Percentiles rank a stretch among this genome's conserved stretches.
Evolutionary conservation across 2,797 vertebrate genomes (phyloP).

Genomic region (Chaetodon trifasciatus): DNA sequence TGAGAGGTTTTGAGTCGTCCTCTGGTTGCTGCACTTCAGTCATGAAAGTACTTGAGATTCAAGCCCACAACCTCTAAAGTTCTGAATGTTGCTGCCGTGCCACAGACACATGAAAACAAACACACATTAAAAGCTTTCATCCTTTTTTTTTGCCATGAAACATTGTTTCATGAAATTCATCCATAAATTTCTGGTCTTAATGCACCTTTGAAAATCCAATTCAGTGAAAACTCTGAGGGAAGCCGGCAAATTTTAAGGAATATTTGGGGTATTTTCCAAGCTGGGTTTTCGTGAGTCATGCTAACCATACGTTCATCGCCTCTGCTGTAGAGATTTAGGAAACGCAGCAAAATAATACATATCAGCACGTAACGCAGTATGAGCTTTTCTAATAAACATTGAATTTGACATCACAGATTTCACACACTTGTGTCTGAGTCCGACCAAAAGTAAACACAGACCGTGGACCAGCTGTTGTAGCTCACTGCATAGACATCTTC

Average conservation of each 20-base stretch:
- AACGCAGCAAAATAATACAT: neutral
- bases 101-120: too few species aligned
- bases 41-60: too few species aligned
- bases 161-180: too few species aligned
- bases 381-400: too few species aligned
- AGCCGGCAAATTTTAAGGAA: neutral
- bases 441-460: neutral
- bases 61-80: too few species aligned
- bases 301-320: neutral
- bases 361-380: neutral
- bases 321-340: neutral
- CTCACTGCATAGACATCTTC: neutral
- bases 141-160: too few species aligned
- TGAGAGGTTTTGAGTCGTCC: too few species aligned
- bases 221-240: too few species aligned
- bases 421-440: neutral
- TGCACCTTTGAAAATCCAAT: neutral
- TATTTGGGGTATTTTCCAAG: neutral
- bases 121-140: too few species aligned
- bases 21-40: too few species aligned
- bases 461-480: neutral
- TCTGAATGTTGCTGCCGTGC: too few species aligned
- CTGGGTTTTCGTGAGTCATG: too few species aligned
- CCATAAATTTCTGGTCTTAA: neutral
- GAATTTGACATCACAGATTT: neutral